Evolutionary conservation across 1,140 invertebrate species (phyloP), one percentile per base, ranked within the genome.

Genomic region (Charaxes varanes): DNA sequence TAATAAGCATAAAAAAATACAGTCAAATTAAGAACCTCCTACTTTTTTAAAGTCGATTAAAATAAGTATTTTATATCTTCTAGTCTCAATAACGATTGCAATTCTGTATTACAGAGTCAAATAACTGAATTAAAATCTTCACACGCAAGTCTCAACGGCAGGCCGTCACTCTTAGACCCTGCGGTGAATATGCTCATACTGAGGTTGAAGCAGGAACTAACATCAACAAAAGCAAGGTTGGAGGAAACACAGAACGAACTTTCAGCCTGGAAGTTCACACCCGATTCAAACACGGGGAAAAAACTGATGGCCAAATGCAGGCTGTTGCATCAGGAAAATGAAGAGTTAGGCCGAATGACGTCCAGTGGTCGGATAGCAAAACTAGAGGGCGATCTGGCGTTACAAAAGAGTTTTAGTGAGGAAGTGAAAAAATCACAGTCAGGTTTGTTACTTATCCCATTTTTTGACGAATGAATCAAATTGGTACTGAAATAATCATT

Each of bases 201-300:
- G 78, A 91, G 92, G 76, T 89, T 99, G 71, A 91, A 95, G 51
- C 93, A 95, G 78, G 97, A 99, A 85, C 85, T 99, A 41, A 91
- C 94, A 37, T 90, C 92, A 22, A 93, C 94, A 5, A 95, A 95
- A 84, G 91, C 94, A 22, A 94, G 94, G 83, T 87, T 98, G 40
- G 96, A 99, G 82, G 96, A 99, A 86, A 98, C 96, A 13, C 97
- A 99, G 85, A 98, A 97, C 85, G 97, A 99, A 88, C 86, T 99
- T 13, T 94, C 93, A 44, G 97, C 97, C 1, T 99, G 97, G 97
- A 99, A 99, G 84, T 99, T 99, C 73, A 99, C 97, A 10, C 95
- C 97, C 16, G 97, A 99, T 84, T 98, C 95, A 47, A 96, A 98
- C 86, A 98, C 96, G 19, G 97, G 97, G 10, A 99, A 99, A 85